phyloP scores from a whole-genome alignment of 2,113 vertebrate genomes.

The Phaetusa simplex region DNA sequence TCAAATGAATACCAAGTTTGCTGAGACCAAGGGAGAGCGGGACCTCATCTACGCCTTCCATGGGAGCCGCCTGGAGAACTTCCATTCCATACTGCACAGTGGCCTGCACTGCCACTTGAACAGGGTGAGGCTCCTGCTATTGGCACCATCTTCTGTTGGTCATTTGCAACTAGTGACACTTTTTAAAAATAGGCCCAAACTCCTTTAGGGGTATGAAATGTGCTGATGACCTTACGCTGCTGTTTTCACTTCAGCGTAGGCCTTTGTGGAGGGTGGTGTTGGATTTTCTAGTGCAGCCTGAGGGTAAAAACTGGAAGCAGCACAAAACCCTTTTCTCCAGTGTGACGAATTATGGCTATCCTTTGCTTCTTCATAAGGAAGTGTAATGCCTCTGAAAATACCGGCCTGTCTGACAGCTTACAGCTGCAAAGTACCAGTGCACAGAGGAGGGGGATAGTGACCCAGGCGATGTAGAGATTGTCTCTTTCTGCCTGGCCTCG shows the following conservation, averaged over 20 bases:
- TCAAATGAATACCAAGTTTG: conserved; percentile 86
- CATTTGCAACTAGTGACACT: neutral
- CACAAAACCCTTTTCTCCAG: neutral
- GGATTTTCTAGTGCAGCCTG: neutral
- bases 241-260: neutral
- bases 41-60: conserved; percentile 95
- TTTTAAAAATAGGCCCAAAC: neutral
- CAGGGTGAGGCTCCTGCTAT: conserved; percentile 77
- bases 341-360: neutral
- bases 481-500: neutral
- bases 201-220: neutral
- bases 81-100: conserved; percentile 96
- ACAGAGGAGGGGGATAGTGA: neutral
- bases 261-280: neutral
- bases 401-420: neutral
- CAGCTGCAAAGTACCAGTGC: neutral
- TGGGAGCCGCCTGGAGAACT: conserved; percentile 96
- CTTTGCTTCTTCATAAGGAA: neutral
- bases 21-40: conserved; percentile 83
- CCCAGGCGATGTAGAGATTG: neutral
- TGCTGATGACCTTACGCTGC: neutral
- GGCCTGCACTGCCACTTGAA: conserved; percentile 97
- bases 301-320: neutral
- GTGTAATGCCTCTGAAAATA: neutral
- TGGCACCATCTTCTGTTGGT: neutral